Conservation (phyloP, 2,888 invertebrate genomes). For the Caenorhabditis sp. region DNA sequence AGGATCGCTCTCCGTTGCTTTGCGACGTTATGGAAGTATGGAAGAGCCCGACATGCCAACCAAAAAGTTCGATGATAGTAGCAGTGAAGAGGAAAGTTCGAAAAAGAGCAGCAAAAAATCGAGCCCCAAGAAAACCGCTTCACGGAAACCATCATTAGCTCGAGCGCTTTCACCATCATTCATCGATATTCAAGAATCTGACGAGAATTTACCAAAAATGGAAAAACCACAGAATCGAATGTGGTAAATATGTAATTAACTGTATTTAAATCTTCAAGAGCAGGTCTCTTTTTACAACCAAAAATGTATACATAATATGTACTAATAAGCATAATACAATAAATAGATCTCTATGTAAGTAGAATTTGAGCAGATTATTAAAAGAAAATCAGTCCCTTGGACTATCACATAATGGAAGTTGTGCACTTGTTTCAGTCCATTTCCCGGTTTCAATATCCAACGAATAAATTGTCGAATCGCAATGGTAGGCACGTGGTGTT, state of each 20-base stretch:
- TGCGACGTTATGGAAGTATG: conserved; percentile 29
- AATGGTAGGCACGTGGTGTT: conserved; percentile 87
- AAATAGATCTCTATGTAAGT: background rate
- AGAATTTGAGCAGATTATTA: background rate
- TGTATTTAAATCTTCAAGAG: too few species aligned
- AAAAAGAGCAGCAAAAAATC: conserved; percentile 29
- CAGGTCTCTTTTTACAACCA: too few species aligned
- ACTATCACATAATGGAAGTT: conserved; percentile 46
- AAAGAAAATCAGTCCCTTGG: conserved; percentile 27
- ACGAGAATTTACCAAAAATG: background rate
- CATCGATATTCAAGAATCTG: conserved; percentile 12
- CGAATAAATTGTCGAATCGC: conserved; percentile 74
- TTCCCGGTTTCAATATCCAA: conserved; percentile 40
- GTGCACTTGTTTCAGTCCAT: conserved; percentile 40
- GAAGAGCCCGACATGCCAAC: conserved; percentile 37
- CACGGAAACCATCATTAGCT: conserved; percentile 19
- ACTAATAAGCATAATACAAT: background rate
- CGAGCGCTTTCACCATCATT: conserved; percentile 17
- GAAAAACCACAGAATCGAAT: background rate
- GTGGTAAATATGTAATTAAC: background rate
- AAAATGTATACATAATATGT: background rate
- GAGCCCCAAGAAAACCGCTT: conserved; percentile 16
- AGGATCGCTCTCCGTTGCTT: conserved; percentile 15
- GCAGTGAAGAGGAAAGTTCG: conserved; percentile 39
- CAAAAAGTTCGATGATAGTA: conserved; percentile 46